Percentiles rank a stretch among this genome's conserved stretches.
phyloP scores from a whole-genome alignment of 1,140 invertebrate species.

The Muscidifurax raptorellus region DNA sequence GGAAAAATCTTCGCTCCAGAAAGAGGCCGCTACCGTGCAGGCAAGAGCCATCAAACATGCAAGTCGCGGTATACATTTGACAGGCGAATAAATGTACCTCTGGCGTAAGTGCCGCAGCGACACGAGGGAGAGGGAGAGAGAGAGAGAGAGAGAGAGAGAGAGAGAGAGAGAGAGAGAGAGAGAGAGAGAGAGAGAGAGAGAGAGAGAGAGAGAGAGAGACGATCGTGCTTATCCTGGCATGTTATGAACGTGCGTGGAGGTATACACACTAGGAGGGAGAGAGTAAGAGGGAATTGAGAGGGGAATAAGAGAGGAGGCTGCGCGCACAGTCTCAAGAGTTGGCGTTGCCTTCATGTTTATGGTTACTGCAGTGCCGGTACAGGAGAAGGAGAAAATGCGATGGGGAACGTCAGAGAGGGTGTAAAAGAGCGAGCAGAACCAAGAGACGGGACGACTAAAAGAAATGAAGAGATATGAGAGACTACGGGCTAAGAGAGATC shows the following conservation, averaged over 20 bases:
- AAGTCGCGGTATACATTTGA: slow-evolving; percentile 49
- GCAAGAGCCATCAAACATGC: slow-evolving; percentile 9
- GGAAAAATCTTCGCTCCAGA: slow-evolving; percentile 2
- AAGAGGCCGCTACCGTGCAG: neutral
- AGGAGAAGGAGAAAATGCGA: neutral
- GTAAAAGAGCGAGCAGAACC: neutral
- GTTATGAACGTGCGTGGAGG: neutral
- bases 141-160: no score
- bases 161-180: neutral
- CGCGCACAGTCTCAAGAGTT: neutral
- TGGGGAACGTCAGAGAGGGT: slow-evolving; percentile 6
- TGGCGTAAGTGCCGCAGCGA: slow-evolving; percentile 16
- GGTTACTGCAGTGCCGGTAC: neutral
- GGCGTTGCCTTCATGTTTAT: slow-evolving; percentile 8
- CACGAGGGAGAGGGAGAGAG: neutral
- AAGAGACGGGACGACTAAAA: neutral
- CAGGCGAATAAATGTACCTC: slow-evolving; percentile 43
- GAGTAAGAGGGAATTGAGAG: neutral
- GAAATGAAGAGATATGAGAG: slow-evolving; percentile 18
- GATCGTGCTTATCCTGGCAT: neutral
- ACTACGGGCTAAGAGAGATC: neutral
- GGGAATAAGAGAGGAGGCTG: neutral
- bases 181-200: no score
- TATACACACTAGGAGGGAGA: neutral
- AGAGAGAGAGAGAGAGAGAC: neutral